phyloP scores from a whole-genome alignment of 2,888 invertebrate species.

The Machimus atricapillus region DNA sequence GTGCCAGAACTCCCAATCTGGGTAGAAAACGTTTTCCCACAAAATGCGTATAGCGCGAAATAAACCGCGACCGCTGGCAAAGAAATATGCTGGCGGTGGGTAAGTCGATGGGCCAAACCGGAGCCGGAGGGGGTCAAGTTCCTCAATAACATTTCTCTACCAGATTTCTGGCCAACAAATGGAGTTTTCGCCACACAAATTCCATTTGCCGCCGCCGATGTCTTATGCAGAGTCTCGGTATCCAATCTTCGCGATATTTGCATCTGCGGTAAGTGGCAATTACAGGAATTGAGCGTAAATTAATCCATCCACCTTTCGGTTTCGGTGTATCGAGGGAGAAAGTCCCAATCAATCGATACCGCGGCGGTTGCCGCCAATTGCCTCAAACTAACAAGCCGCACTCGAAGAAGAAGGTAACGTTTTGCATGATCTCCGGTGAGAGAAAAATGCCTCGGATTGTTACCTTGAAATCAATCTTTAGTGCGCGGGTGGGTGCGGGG shows the following conservation, averaged over 20 bases:
- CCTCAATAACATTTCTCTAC: neutral
- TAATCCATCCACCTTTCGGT: constrained; percentile 23
- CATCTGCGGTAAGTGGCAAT: constrained; percentile 21
- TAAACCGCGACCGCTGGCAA: neutral
- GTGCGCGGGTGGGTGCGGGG: neutral
- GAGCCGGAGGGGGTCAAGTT: neutral
- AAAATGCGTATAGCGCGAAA: neutral
- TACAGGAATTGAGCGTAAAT: constrained; percentile 18
- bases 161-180: neutral
- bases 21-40: neutral
- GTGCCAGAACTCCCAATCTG: neutral
- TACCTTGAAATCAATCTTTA: constrained; percentile 16
- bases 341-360: constrained; percentile 1
- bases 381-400: neutral
- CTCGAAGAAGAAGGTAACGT: neutral
- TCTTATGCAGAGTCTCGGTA: neutral
- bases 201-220: neutral
- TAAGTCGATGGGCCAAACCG: neutral
- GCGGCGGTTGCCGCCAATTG: neutral
- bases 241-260: constrained; percentile 12
- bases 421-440: constrained; percentile 7
- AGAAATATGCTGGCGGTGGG: neutral
- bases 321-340: constrained; percentile 13
- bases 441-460: neutral
- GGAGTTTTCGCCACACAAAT: neutral